These are phyloP conservation scores for Eupithecia centaureata DNA, from an alignment of 2,888 invertebrate species.

Conservation along the genomic window DNA sequence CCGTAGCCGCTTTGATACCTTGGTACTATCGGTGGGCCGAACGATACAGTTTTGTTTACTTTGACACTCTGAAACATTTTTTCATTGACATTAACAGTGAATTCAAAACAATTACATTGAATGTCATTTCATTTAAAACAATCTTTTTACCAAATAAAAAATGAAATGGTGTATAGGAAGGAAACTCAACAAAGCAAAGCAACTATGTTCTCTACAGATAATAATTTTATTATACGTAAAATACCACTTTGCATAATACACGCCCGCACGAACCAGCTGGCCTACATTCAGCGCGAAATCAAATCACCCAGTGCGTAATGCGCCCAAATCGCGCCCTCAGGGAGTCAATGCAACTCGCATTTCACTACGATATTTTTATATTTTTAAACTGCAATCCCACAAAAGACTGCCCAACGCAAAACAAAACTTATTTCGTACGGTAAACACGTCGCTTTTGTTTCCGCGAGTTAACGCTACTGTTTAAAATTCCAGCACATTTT, in stretches of 20 bases:
- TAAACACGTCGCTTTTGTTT: constrained; percentile 51
- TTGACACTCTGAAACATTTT: no score
- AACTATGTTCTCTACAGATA: neutral
- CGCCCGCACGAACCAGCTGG: constrained; percentile 24
- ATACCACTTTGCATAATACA: constrained; percentile 24
- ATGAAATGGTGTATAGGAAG: neutral
- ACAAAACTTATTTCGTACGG: constrained; percentile 60
- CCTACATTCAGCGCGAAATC: constrained; percentile 32
- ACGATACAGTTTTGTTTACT: no score
- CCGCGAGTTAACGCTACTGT: constrained; percentile 46
- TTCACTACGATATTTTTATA: constrained; percentile 71
- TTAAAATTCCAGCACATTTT: constrained; percentile 32
- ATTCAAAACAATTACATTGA: no score
- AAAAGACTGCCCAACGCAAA: constrained; percentile 59
- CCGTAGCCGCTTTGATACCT: neutral
- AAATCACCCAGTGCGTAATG: constrained; percentile 50
- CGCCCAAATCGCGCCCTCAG: constrained; percentile 58
- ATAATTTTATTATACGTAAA: constrained; percentile 5
- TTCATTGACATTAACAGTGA: no score
- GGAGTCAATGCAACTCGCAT: constrained; percentile 64
- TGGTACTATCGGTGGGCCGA: no score
- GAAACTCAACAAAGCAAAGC: neutral
- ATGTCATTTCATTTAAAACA: no score
- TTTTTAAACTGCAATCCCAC: constrained; percentile 62
- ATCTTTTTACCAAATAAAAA: neutral